Percentiles rank a stretch among this genome's conserved stretches.
phyloP scores from a whole-genome alignment of 2,113 vertebrate species.

The Zeus faber region DNA sequence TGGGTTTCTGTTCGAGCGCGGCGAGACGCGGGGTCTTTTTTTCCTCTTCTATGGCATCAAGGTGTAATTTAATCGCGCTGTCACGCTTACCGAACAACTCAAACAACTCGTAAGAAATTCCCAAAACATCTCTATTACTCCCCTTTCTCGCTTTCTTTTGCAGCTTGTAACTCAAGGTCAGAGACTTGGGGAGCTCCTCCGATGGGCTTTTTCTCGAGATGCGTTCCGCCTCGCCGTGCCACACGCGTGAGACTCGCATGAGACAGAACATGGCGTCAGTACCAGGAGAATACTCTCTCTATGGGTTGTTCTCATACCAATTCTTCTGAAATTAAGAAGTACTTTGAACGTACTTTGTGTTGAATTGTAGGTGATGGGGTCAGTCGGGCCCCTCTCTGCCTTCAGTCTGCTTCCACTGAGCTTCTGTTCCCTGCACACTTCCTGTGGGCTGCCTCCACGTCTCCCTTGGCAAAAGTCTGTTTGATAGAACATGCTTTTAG shows the following conservation, averaged over 20 bases:
- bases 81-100: not conserved
- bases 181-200: slow-evolving; percentile 10
- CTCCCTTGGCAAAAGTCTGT: no score
- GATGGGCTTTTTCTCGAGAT: slow-evolving; percentile 4
- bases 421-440: not conserved
- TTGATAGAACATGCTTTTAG: no score
- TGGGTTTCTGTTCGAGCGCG: no score
- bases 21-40: not conserved
- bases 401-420: not conserved
- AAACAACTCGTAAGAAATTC: slow-evolving; percentile 5
- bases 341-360: slow-evolving; percentile 9
- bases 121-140: slow-evolving; percentile 15
- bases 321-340: slow-evolving; percentile 12
- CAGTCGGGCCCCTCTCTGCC: not conserved
- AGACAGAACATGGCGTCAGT: slow-evolving; percentile 5
- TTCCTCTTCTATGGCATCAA: slow-evolving; percentile 16
- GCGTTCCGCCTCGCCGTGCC: slow-evolving; percentile 13
- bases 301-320: slow-evolving; percentile 8
- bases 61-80: slow-evolving; percentile 16
- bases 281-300: slow-evolving; percentile 11
- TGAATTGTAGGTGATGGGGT: not conserved
- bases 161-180: slow-evolving; percentile 11
- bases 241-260: slow-evolving; percentile 7
- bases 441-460: not conserved
- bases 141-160: slow-evolving; percentile 9